These are phyloP conservation scores for Triplophysa bombifrons DNA, from an alignment of 2,797 vertebrate genomes.

Conservation along the genomic window DNA sequence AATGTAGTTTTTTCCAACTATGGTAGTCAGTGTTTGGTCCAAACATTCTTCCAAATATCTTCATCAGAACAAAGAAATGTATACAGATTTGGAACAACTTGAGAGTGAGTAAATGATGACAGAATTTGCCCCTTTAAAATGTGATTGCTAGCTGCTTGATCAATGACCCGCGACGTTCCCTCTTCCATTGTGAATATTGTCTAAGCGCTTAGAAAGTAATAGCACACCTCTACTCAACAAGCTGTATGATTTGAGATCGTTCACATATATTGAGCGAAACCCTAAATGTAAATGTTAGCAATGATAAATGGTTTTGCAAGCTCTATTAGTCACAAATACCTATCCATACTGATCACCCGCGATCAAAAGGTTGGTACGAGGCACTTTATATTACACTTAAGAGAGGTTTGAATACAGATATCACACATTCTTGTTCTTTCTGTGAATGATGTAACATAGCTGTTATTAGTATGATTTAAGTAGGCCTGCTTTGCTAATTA, in stretches of 20 bases:
- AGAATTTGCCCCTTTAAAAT: too few species aligned
- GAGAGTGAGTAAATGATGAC: too few species aligned
- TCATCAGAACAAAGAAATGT: too few species aligned
- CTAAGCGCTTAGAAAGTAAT: not conserved
- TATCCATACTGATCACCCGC: not conserved
- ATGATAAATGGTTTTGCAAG: slow-evolving; percentile 2
- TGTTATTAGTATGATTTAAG: slow-evolving; percentile 53
- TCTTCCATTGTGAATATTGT: not conserved
- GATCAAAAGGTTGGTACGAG: slow-evolving; percentile 12
- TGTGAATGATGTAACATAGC: slow-evolving; percentile 6
- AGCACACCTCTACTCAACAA: not conserved
- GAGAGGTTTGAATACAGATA: slow-evolving; percentile 4
- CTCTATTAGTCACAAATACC: slow-evolving; percentile 4
- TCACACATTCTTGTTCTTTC: slow-evolving; percentile 23
- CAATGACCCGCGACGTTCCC: not conserved
- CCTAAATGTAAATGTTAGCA: not conserved
- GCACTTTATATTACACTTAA: slow-evolving; percentile 24
- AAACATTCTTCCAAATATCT: too few species aligned
- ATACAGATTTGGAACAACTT: too few species aligned
- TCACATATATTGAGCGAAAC: not conserved
- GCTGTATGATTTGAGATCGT: not conserved
- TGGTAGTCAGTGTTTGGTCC: too few species aligned
- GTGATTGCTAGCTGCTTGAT: not conserved
- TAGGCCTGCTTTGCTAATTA: slow-evolving; percentile 72
- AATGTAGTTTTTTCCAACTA: too few species aligned